Base-by-base conservation (phyloP, 2,797 vertebrate species). In the Pangasius larnaudii region DNA sequence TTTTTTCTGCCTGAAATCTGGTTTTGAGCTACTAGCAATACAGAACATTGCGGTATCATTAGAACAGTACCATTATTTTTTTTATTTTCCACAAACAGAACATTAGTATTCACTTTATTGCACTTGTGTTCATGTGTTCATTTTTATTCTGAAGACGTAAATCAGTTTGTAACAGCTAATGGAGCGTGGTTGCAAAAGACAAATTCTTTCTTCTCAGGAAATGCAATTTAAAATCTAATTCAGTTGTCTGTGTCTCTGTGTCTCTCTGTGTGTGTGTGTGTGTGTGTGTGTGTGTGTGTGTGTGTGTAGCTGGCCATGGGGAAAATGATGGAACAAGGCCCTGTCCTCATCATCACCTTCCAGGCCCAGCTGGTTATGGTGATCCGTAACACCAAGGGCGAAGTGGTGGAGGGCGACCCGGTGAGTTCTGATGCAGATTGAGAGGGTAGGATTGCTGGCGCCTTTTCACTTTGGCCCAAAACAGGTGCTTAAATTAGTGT, bases 261-360 rank as follows among this genome's bases (percentile, higher is more conserved):
- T 30, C 67, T 94, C 30, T 72, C 36, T 72, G 33, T 75, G 27
- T 77, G 5, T 80, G 3, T 51, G 7, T 39, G n/a, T 53, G 2
- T 71, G 65, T 59, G 11, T 84, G 46, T 33, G 19, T 65, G 8
- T 49, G 3, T 69, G 24, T 65, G 10, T 85, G 24, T 51, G 56
- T 78, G 46, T 56, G 5, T 56, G 69, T 94, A 99, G 98, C 89
- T 99, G 92, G 97, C 97, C 30, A 97, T 99, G 98, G 98, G 98
- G 65, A 99, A 99, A 95, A 98, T 99, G 96, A 99, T 99, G 98
- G 98, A 99, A 84, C 98, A 99, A 92, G 98, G 98, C 0, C 98
- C 98, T 0, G 98, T 99, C 56, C 92, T 99, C 79, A 98, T 99
- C 67, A 97, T 99, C 93, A 99, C 98, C 46, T 99, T 99, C 93